Conservation (phyloP, 53 echinoderm and acorn worm species). For the Astropecten irregularis region DNA sequence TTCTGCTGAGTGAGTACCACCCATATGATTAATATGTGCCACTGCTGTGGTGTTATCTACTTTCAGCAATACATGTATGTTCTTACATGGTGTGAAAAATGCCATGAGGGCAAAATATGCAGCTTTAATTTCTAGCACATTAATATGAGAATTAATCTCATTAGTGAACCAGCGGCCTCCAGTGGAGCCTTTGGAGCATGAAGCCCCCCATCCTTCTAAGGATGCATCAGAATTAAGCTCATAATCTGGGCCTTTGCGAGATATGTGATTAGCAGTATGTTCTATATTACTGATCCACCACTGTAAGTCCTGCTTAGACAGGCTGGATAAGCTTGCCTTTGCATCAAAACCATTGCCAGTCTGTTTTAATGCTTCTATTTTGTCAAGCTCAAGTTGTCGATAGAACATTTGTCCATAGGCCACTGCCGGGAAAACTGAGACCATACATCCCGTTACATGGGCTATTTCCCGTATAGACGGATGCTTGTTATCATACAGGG, state of each 20-base stretch:
- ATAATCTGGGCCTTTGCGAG: not conserved
- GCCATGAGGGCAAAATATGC: slow-evolving; percentile 3
- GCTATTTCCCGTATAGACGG: slow-evolving; percentile 1
- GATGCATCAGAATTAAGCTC: slow-evolving; percentile 16
- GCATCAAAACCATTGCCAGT: not conserved
- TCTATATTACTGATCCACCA: slow-evolving; percentile 43
- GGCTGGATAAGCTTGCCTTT: not conserved
- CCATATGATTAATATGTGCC: not conserved
- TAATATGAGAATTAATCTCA: slow-evolving; percentile 5
- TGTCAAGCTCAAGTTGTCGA: slow-evolving; percentile 27
- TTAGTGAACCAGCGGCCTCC: slow-evolving; percentile 6
- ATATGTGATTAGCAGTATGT: not conserved
- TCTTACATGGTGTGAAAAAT: not conserved
- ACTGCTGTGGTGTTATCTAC: not conserved
- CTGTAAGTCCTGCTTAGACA: not conserved
- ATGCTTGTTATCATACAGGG: not conserved
- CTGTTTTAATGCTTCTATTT: slow-evolving; percentile 29
- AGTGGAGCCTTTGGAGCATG: not conserved
- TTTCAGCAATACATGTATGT: slow-evolving; percentile 6
- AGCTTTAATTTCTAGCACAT: slow-evolving; percentile 6
- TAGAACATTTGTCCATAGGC: slow-evolving; percentile 34
- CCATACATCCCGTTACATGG: slow-evolving; percentile 11
- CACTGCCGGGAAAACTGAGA: slow-evolving; percentile 32
- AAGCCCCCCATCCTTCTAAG: slow-evolving; percentile 1
- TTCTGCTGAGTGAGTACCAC: no score